Evolutionary conservation across 1,140 invertebrate species (phyloP), one percentile per base, ranked within the genome.

Genomic region (Tyrophagus putrescentiae): DNA sequence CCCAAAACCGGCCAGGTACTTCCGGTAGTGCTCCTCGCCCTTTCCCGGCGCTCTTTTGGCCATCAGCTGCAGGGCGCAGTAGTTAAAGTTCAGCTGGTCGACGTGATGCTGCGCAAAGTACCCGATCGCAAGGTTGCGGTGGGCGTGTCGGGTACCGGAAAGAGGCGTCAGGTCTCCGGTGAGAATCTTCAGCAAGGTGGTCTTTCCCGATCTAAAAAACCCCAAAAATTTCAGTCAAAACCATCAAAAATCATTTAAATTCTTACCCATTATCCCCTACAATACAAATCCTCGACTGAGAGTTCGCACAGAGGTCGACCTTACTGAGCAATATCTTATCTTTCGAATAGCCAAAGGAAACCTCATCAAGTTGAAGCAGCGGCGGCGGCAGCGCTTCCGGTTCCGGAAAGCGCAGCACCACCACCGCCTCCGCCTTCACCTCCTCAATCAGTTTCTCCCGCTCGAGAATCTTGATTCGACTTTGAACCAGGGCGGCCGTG

Each of bases 21-120:
- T 75, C 62, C 95, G 78, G 73, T 98, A 99, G 67, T 94, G 86
- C 72, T 99, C 95, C 60, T 85, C 78, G 6, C 84, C 80, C 73
- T 88, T 84, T 87, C 90, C 90, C 70, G 92, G 89, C 75, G 75
- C 78, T 65, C 71, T 71, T 52, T 70, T 67, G 29, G 73, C 88
- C 61, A 98, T 70, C 28, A 98, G 75, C 71, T 94, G 91, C 0
- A 98, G 84, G 23, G 90, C 84, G 63, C 84, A 86, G 18, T 91
- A 66, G 64, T 71, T 84, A 87, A 98, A 88, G 66, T 93, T 87
- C 9, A 98, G 72, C 73, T 97, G 92, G 72, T 98, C 95, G 1
- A 99, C 90, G 70, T 98, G 94, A 77, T 99, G 96, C 71, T 99
- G 96, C 67, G 89, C 94, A 73, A 99, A 99, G 73, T 98, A 99